Evolutionary conservation across 2,113 vertebrate species (phyloP), one percentile per base, ranked within the genome.

Genomic region (Antechinus stuartii): DNA sequence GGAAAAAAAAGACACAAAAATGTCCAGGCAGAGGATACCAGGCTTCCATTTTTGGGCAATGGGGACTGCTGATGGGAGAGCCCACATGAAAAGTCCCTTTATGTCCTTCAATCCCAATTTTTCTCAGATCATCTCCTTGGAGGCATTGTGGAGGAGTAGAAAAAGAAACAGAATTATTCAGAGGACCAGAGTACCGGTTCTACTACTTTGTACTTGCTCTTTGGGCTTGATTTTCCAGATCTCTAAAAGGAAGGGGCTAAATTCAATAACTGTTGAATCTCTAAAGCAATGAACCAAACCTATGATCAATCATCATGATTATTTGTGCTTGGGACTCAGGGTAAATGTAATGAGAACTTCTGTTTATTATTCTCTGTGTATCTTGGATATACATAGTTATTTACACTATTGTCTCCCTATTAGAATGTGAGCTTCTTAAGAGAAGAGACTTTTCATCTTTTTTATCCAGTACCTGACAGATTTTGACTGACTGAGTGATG

Each of bases 1-100:
- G 35, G 35, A 84, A 94, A 92, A 94, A 92, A 93, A 42, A 89
- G 89, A 35, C 42, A 55, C 68, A 84, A 52, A 50, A 90, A 8
- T 90, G 49, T 90, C 49, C 90, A 90, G 90, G 4, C 7, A 23
- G n/a, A 23, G 16, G n/a, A 84, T 84, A 2, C n/a, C 68, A 42
- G 19, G n/a, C 68, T 84, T 84, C n/a, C 68, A 84, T 84, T 22
- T 76, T 42, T 42, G 68, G 68, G 68, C 16, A 84, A 42, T 23
- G 19, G n/a, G 7, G 68, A 42, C 16, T 84, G 22, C n/a, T 42
- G 68, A 23, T 84, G 68, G n/a, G 16, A 42, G 68, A 23, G n/a
- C 19, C 35, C 30, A n/a, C 0, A 14, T n/a, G 14, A 76, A 76
- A 76, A 76, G 35, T n/a, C 35, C 19, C 16, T 42, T 84, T 42